Evolutionary conservation across 2,888 invertebrate genomes (phyloP), one percentile per base, ranked within the genome.

Genomic region (Drosophila yooni): DNA sequence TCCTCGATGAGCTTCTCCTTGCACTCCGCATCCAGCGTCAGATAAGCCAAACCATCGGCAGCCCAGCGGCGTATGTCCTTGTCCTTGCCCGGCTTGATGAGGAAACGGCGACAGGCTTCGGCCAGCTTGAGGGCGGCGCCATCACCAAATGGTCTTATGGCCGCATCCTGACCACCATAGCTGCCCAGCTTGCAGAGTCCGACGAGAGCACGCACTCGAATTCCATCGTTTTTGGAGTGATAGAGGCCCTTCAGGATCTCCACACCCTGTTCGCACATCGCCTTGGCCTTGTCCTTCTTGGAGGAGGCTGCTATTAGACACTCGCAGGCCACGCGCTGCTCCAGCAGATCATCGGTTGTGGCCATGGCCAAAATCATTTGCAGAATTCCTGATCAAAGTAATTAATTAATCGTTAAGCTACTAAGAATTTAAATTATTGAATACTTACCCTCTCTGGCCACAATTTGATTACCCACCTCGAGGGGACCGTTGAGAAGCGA

Each of bases 281-380:
- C 95, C 84, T 96, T 96, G 3, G 99, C 99, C 94, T 99, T 98
- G 92, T 99, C 99, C 92, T 98, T 98, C 93, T 99, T 99, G 7
- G 98, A 98, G 2, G 99, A 97, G 5, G 99, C 98, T 7, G 98
- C 98, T 71, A 99, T 97, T 54, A 99, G 96, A 84, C 99, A 98
- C 93, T 99, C 99, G 91, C 98, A 98, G 0, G 99, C 97, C 18
- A 99, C 97, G 93, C 96, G 97, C 94, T 99, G 96, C 91, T 99
- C 98, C 0, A 99, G 93, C 18, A 95, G 82, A 91, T 99, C 97
- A n/a, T 98, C 98, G 13, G 97, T 97, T 71, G 96, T 96, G 2
- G 99, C 99, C 98, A 99, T 98, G 8, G 97, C 97, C 36, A 99
- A 94, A 93, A 99, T 98, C 97, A 99, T 98, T 93, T 98, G 97